Evolutionary conservation across 2,113 vertebrate species (phyloP).

Genomic region (Hyperopisus bebe): DNA sequence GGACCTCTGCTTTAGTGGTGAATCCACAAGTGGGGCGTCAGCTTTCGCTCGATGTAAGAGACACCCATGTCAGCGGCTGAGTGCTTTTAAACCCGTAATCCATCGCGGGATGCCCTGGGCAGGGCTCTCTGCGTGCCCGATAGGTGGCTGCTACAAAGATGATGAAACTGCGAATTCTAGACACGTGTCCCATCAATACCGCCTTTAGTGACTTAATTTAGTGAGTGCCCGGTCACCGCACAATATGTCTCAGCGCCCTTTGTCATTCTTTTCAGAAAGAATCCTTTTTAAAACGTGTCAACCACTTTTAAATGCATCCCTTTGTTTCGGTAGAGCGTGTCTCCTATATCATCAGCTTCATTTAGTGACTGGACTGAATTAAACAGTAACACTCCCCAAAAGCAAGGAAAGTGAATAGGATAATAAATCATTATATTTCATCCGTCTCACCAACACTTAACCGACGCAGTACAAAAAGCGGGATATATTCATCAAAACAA

Average conservation of each 20-base stretch:
- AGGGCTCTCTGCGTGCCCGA: constrained; percentile 10
- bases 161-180: constrained; percentile 32
- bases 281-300: constrained; percentile 41
- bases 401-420: constrained; percentile 25
- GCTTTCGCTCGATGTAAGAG: constrained; percentile 32
- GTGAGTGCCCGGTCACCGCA: constrained; percentile 34
- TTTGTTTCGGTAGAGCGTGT: constrained; percentile 37
- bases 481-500: constrained; percentile 1
- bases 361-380: constrained; percentile 31
- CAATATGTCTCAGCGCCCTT: constrained; percentile 35
- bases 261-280: constrained; percentile 34
- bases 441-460: constrained; percentile 6
- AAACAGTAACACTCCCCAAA: constrained; percentile 27
- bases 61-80: constrained; percentile 27
- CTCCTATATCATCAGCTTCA: constrained; percentile 40
- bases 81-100: constrained; percentile 22
- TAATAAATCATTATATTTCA: constrained; percentile 29
- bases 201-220: constrained; percentile 29
- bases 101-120: constrained; percentile 11
- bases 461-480: constrained; percentile 9
- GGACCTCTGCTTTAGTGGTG: constrained; percentile 47
- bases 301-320: constrained; percentile 37
- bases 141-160: constrained; percentile 18
- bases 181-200: constrained; percentile 36
- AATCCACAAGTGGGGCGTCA: constrained; percentile 42